Conservation (phyloP, 2,113 vertebrate genomes). For the Crypturellus undulatus region DNA sequence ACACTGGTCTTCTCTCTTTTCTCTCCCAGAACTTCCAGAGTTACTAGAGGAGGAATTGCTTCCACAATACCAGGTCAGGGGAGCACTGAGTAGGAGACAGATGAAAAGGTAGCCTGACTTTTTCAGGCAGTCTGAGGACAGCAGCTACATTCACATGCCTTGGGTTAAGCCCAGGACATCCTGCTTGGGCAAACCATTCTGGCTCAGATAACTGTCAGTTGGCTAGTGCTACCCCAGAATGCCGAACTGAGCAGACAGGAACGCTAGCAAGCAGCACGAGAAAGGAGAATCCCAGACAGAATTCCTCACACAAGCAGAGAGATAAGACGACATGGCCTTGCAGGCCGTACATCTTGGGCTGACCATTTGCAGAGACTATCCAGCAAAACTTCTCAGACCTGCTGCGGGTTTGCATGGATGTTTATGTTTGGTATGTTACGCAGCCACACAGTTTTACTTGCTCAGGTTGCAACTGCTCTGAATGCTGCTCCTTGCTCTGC, state of each 20-base stretch:
- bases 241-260: neutral
- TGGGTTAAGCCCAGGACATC: neutral
- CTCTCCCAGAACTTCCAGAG: neutral
- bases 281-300: neutral
- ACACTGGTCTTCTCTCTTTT: neutral
- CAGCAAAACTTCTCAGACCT: neutral
- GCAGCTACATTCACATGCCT: neutral
- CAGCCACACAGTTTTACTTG: neutral
- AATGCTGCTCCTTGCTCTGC: neutral
- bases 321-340: neutral
- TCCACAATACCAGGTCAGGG: neutral
- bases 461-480: neutral
- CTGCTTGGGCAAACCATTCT: neutral
- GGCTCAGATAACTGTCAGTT: neutral
- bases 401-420: neutral
- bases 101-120: neutral
- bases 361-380: neutral
- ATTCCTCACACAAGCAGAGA: neutral
- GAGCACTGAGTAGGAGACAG: fast-evolving
- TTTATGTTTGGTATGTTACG: neutral
- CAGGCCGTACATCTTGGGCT: neutral
- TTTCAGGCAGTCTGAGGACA: neutral
- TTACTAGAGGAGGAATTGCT: neutral
- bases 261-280: neutral
- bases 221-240: neutral